phyloP scores from a whole-genome alignment of 2,888 invertebrate genomes.

The Panzeria rudis region DNA sequence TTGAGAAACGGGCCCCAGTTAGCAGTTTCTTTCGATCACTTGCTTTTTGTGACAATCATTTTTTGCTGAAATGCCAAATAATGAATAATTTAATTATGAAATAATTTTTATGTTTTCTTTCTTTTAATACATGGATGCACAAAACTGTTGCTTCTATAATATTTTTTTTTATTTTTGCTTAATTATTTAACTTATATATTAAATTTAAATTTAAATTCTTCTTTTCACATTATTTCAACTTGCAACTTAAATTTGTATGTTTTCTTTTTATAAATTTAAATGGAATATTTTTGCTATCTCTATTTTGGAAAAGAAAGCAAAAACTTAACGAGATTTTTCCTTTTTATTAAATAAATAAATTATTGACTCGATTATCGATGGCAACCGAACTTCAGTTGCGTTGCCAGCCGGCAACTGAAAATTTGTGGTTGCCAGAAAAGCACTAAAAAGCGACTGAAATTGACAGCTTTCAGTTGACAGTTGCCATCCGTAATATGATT shows the following conservation, averaged over 20 bases:
- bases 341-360: conserved; percentile 35
- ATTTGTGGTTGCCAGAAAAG: too few relatives aligned
- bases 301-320: conserved; percentile 1
- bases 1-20: background rate
- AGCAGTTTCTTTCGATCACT: background rate
- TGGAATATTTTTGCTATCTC: conserved; percentile 62
- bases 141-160: background rate
- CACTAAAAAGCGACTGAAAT: too few relatives aligned
- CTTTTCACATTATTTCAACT: conserved; percentile 24
- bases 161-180: background rate
- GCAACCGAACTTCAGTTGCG: too few relatives aligned
- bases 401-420: too few relatives aligned
- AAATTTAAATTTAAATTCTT: conserved; percentile 5
- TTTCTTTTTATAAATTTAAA: conserved; percentile 49
- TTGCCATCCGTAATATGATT: too few relatives aligned
- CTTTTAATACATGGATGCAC: background rate
- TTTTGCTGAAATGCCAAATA: background rate
- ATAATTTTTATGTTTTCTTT: background rate
- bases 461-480: too few relatives aligned
- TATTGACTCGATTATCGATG: too few relatives aligned
- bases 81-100: background rate
- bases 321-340: conserved; percentile 39
- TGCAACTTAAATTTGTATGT: conserved; percentile 54
- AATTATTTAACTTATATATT: conserved; percentile 37
- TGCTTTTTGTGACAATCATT: background rate